Evolutionary conservation across 2,113 vertebrate species (phyloP).

Genomic region (Periophthalmus modestus): DNA sequence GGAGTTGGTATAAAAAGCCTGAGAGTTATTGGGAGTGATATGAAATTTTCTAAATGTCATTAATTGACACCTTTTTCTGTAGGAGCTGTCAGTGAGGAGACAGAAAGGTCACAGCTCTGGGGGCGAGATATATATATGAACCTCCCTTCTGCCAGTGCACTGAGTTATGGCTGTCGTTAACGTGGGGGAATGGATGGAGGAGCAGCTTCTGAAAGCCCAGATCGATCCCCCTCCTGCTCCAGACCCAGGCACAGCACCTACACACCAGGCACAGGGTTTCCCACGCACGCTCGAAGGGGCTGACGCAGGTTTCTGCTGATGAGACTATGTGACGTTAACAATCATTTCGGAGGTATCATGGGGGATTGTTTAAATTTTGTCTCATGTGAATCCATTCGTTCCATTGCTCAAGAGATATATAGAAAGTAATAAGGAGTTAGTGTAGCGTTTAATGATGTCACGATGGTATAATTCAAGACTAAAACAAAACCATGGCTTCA

Average conservation of each 20-base stretch:
- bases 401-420: too few relatives aligned
- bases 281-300: constrained; percentile 42
- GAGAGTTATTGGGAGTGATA: constrained; percentile 78
- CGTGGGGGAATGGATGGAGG: constrained; percentile 73
- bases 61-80: constrained; percentile 81
- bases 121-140: constrained; percentile 73
- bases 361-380: too few relatives aligned
- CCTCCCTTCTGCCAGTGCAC: constrained; percentile 52
- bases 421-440: too few relatives aligned
- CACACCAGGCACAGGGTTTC: constrained; percentile 61
- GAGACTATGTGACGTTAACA: not conserved
- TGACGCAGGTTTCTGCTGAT: constrained; percentile 22
- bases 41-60: constrained; percentile 81
- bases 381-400: too few relatives aligned
- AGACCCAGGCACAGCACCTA: constrained; percentile 52
- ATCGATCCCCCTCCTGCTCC: constrained; percentile 70
- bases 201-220: constrained; percentile 70
- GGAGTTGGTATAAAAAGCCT: constrained; percentile 70
- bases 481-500: too few relatives aligned
- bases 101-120: constrained; percentile 77
- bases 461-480: too few relatives aligned
- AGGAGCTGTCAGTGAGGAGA: constrained; percentile 72
- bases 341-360: too few relatives aligned
- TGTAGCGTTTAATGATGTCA: too few relatives aligned
- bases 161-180: constrained; percentile 83